Conservation (phyloP, 2,797 vertebrate species). For the Hypotaenidia philippensis region DNA sequence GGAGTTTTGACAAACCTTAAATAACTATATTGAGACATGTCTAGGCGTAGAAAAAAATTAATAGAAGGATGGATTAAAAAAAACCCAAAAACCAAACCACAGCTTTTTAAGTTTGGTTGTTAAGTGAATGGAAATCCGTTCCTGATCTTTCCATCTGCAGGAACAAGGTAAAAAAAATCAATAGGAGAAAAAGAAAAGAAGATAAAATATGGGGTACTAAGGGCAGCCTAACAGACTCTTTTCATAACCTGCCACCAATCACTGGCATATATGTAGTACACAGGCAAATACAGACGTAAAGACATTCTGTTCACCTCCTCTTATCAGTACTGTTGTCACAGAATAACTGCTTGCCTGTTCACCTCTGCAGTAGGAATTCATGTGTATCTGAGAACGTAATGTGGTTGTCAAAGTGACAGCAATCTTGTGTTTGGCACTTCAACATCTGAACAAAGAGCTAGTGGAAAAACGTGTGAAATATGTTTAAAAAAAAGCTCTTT, state of each 20-base stretch:
- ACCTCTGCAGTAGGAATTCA: conserved; percentile 56
- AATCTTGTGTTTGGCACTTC: conserved; percentile 30
- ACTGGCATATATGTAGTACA: background rate
- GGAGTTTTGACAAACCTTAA: background rate
- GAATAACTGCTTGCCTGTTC: conserved; percentile 44
- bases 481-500: background rate
- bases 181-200: background rate
- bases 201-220: background rate
- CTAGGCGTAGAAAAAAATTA: background rate
- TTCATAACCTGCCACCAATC: background rate
- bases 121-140: background rate
- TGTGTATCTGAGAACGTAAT: conserved; percentile 53
- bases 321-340: conserved; percentile 66
- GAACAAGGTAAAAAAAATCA: background rate
- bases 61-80: background rate
- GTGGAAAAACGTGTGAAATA: conserved; percentile 33
- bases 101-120: background rate
- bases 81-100: background rate
- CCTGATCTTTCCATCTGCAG: background rate
- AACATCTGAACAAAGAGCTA: conserved; percentile 25
- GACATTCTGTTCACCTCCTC: conserved; percentile 60
- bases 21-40: background rate
- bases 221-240: background rate
- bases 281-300: conserved; percentile 10
- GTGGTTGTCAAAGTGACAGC: conserved; percentile 68